Conservation (phyloP, 1,140 invertebrate genomes). For the Drosophila micromelanica region DNA sequence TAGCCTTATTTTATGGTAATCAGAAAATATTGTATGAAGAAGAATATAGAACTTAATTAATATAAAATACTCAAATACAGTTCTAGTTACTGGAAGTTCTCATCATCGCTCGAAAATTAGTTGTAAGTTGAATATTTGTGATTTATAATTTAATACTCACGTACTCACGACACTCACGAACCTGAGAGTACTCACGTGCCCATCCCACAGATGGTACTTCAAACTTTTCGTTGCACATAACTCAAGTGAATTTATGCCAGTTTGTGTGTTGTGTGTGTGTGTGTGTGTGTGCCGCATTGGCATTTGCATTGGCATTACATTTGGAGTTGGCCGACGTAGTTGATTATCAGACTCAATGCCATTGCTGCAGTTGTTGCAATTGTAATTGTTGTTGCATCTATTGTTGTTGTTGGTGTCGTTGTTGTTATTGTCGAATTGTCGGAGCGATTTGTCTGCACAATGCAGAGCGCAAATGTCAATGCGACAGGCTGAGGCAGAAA, state of each 20-base stretch:
- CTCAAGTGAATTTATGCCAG: slow-evolving; percentile 4
- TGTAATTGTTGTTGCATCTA: slow-evolving; percentile 29
- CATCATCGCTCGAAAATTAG: no score
- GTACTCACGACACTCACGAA: neutral
- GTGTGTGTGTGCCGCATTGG: slow-evolving; percentile 58
- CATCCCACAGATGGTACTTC: slow-evolving; percentile 11
- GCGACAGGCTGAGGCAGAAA: slow-evolving; percentile 44
- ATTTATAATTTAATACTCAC: neutral
- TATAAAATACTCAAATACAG: no score
- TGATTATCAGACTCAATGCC: slow-evolving; percentile 77
- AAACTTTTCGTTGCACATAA: slow-evolving; percentile 24
- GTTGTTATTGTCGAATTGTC: slow-evolving; percentile 13
- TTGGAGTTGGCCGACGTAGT: slow-evolving; percentile 64
- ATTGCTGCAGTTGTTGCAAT: slow-evolving; percentile 44
- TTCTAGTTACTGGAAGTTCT: no score
- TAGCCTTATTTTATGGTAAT: no score
- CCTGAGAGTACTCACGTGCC: neutral
- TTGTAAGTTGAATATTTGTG: no score
- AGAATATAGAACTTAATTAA: no score
- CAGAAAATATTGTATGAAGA: no score
- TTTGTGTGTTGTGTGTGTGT: slow-evolving; percentile 33
- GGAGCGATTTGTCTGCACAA: slow-evolving; percentile 75
- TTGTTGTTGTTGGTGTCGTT: slow-evolving; percentile 27
- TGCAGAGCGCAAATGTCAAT: slow-evolving; percentile 53
- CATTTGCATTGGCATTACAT: slow-evolving; percentile 76